Evolutionary conservation across 1,140 invertebrate species (phyloP).

Genomic region (Fopius arisanus): DNA sequence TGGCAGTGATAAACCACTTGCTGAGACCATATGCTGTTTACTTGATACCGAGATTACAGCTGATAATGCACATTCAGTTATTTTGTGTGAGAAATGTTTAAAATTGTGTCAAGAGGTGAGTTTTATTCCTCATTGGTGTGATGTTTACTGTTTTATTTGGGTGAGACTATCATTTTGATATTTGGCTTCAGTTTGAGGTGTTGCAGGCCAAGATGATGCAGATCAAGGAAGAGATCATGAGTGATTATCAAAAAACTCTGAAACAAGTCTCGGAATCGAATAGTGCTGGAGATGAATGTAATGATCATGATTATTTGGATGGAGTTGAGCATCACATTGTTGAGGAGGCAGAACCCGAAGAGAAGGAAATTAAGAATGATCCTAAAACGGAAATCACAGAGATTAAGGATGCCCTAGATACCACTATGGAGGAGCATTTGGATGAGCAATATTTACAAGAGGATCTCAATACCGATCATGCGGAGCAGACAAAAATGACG

Average conservation of each 20-base stretch:
- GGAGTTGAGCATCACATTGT: constrained; percentile 43
- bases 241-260: constrained; percentile 60
- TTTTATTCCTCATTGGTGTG: neutral
- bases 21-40: constrained; percentile 62
- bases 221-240: constrained; percentile 61
- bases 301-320: constrained; percentile 61
- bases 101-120: constrained; percentile 67
- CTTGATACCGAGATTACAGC: constrained; percentile 63
- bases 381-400: neutral
- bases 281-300: constrained; percentile 52
- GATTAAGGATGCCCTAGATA: neutral
- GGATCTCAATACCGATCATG: neutral
- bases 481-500: neutral
- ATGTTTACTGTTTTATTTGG: neutral
- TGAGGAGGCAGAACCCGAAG: constrained; percentile 25
- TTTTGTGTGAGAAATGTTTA: constrained; percentile 73
- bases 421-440: neutral
- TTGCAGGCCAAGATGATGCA: constrained; percentile 64
- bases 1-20: constrained; percentile 59
- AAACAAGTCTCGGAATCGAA: constrained; percentile 43
- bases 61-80: constrained; percentile 63
- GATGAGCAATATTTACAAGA: constrained; percentile 21
- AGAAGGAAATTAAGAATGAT: constrained; percentile 31
- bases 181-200: constrained; percentile 65
- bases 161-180: neutral